These are phyloP conservation scores for Musca vetustissima DNA, from an alignment of 1,140 invertebrate species.

Conservation along the genomic window DNA sequence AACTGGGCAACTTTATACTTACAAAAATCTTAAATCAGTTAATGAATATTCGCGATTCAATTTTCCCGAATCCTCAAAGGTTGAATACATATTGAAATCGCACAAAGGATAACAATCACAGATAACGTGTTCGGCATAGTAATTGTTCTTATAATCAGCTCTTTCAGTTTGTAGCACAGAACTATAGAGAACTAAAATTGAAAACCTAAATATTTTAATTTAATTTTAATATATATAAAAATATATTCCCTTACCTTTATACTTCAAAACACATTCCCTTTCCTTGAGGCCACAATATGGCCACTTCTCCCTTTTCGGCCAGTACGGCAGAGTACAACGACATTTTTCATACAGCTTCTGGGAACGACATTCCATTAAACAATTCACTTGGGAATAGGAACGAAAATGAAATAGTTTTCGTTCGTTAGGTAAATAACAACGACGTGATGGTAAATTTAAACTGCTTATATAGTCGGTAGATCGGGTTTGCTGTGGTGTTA, in stretches of 20 bases:
- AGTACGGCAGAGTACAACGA: slow-evolving; percentile 62
- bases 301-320: slow-evolving; percentile 53
- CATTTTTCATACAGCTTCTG: slow-evolving; percentile 56
- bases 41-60: slow-evolving; percentile 22
- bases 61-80: slow-evolving; percentile 32
- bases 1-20: slow-evolving; percentile 13
- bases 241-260: slow-evolving; percentile 34
- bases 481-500: slow-evolving; percentile 31
- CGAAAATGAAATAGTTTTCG: slow-evolving; percentile 48
- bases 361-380: slow-evolving; percentile 60
- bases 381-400: slow-evolving; percentile 64
- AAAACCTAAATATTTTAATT: slow-evolving; percentile 14
- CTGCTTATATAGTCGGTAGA: slow-evolving; percentile 22
- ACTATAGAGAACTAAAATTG: background rate
- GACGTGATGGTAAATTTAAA: slow-evolving; percentile 36
- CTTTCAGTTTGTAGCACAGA: background rate
- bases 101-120: slow-evolving; percentile 45
- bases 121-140: slow-evolving; percentile 1
- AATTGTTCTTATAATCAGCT: slow-evolving; percentile 11
- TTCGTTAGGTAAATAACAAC: slow-evolving; percentile 63
- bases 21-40: slow-evolving; percentile 22
- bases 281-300: slow-evolving; percentile 35
- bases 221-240: too few species aligned
- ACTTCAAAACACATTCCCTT: slow-evolving; percentile 33
- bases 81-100: slow-evolving; percentile 36